Evolutionary conservation across 2,797 vertebrate genomes (phyloP).

Genomic region (Margarornis squamiger): DNA sequence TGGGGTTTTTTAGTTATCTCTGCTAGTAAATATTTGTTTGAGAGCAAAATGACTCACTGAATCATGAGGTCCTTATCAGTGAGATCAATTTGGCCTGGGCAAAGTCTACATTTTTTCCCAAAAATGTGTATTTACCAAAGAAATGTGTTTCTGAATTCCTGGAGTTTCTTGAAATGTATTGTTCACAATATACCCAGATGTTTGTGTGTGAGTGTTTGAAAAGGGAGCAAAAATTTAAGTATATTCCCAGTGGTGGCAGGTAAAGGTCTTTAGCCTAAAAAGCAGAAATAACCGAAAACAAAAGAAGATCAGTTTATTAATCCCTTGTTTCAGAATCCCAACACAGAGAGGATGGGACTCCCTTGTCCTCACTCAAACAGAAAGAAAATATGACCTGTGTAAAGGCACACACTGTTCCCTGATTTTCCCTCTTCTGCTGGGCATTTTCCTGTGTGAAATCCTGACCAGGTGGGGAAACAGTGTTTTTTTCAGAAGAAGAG

Average conservation of each 20-base stretch:
- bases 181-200: neutral
- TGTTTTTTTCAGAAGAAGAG: neutral
- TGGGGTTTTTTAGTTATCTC: slow-evolving; percentile 68
- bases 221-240: neutral
- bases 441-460: neutral
- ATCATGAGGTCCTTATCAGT: slow-evolving; percentile 70
- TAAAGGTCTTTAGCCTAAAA: neutral
- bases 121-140: slow-evolving; percentile 42
- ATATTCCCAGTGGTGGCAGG: neutral
- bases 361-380: neutral
- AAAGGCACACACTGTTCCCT: neutral
- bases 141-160: slow-evolving; percentile 26
- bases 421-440: neutral
- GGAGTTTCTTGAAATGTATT: neutral
- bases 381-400: neutral
- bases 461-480: neutral
- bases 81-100: slow-evolving; percentile 58
- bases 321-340: neutral
- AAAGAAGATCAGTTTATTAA: neutral
- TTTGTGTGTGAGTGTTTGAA: neutral
- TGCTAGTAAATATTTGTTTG: slow-evolving; percentile 79
- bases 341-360: neutral
- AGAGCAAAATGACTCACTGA: slow-evolving; percentile 73
- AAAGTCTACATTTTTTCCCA: slow-evolving; percentile 64
- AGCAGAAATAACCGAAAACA: neutral